Evolutionary conservation across 2,113 vertebrate genomes (phyloP), one percentile per base, ranked within the genome.

Genomic region (Bostrychus sinensis): DNA sequence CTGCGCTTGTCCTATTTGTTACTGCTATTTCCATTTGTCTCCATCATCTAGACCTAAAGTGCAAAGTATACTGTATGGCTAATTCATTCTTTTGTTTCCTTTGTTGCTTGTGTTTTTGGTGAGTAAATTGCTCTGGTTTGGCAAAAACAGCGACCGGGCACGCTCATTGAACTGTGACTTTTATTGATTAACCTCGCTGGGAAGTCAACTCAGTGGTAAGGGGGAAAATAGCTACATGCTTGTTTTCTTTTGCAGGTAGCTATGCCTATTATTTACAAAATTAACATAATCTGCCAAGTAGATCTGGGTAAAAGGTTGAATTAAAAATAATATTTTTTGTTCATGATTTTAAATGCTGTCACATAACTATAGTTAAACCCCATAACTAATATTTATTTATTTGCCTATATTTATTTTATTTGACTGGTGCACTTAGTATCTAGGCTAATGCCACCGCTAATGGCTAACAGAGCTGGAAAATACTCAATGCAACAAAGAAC

Each of bases 121-220:
- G 16, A 30, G 25, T 51, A 51, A 51, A 51, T 51, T 51, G 48
- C 48, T 64, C 36, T 69, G 57, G 59, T 60, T 78, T 50, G 75
- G 66, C 79, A 51, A 66, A 50, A 89, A 85, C 70, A 89, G 48
- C n/a, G 63, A 72, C 83, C 72, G 72, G 76, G 87, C 84, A 85
- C 46, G 62, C 53, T 34, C 60, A 66, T 56, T 66, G 62, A 43
- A 30, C 16, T 45, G 28, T 12, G 12, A 46, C 48, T 28, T 51
- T 51, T 51, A 51, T 51, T 51, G 48, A 51, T 51, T 51, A 51
- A 17, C 48, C 48, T 9, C 16, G 25, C 48, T 23, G 23, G 48
- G 23, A 51, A 51, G 48, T 51, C 23, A 25, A 28, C 45, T 20
- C 45, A 48, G 45, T 48, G 48, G 25, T 51, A 23, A n/a, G 48